A percentile compares a stretch with the other conserved stretches of the same genome.
phyloP scores from a whole-genome alignment of 2,113 vertebrate species.

The Nerophis ophidion region DNA sequence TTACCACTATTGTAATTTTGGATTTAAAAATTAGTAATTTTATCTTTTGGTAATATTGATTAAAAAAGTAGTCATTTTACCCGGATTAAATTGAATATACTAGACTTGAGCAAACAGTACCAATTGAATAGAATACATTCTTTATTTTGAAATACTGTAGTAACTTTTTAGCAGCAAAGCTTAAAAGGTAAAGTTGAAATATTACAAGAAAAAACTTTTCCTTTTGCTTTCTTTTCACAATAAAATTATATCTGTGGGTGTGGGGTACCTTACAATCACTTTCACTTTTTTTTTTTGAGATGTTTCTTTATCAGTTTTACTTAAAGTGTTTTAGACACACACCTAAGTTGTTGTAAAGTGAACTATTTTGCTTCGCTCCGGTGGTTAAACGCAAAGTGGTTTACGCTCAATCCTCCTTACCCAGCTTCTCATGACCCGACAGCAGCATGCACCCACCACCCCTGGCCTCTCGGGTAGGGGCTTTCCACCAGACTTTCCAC shows the following conservation, averaged over 20 bases:
- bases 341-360: background rate
- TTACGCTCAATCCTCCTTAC: background rate
- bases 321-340: background rate
- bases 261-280: too few relatives aligned
- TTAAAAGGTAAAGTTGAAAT: background rate
- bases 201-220: background rate
- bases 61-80: too few relatives aligned
- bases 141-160: too few relatives aligned
- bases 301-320: background rate
- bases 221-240: too few relatives aligned
- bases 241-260: too few relatives aligned
- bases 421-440: conserved; percentile 48
- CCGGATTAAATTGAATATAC: too few relatives aligned
- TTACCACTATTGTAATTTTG: too few relatives aligned
- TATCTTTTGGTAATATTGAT: too few relatives aligned
- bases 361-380: too few relatives aligned
- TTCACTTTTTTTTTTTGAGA: background rate
- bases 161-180: too few relatives aligned
- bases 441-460: conserved; percentile 25
- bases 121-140: background rate
- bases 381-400: background rate
- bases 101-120: background rate
- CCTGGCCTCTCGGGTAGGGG: conserved; percentile 28
- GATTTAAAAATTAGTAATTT: too few relatives aligned
- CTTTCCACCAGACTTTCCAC: conserved; percentile 50